Evolutionary conservation across 2,113 vertebrate species (phyloP).

Genomic region (Rynchops niger): DNA sequence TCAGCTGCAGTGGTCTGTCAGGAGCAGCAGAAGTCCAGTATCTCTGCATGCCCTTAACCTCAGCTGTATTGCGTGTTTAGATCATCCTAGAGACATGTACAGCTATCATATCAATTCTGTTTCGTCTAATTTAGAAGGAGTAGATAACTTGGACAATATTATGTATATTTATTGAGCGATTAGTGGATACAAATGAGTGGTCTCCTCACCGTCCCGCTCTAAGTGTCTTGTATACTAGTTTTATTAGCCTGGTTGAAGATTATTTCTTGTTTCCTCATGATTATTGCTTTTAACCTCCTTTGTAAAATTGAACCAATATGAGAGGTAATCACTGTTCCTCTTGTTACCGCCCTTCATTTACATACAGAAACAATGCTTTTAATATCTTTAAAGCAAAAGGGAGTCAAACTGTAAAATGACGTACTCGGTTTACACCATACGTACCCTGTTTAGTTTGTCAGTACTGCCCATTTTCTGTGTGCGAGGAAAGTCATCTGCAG

Average conservation of each 20-base stretch:
- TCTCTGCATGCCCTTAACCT: background rate
- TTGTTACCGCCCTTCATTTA: background rate
- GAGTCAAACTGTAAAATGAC: background rate
- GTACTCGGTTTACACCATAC: background rate
- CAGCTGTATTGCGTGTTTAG: background rate
- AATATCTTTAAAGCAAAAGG: background rate
- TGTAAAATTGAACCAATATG: background rate
- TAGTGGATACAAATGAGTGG: background rate
- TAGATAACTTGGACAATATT: background rate
- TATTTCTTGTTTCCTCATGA: background rate
- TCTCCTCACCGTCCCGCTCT: background rate
- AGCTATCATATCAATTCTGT: background rate
- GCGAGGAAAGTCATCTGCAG: background rate
- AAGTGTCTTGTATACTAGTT: background rate
- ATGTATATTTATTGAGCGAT: background rate
- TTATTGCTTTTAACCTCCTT: background rate
- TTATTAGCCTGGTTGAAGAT: background rate
- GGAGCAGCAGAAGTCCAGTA: background rate
- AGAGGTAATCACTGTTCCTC: background rate
- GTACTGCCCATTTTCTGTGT: background rate
- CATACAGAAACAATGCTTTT: background rate
- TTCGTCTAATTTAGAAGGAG: background rate
- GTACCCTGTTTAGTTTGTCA: background rate
- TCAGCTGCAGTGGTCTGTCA: background rate
- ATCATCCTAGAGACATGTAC: background rate